These are phyloP conservation scores for Chymomyza procnemis DNA, from an alignment of 2,888 invertebrate genomes.

Conservation along the genomic window DNA sequence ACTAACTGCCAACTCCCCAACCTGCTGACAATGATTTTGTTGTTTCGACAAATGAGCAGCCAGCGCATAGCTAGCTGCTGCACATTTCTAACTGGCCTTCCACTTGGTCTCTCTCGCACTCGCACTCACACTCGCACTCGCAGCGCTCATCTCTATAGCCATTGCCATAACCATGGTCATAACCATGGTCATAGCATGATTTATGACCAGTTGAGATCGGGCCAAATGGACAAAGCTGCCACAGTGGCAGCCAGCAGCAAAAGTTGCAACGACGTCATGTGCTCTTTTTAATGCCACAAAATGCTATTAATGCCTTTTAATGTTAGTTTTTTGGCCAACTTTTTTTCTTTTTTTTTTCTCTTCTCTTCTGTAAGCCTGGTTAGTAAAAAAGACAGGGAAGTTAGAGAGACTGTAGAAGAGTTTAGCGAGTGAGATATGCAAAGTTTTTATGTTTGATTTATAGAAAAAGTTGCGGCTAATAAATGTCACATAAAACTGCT, in stretches of 20 bases:
- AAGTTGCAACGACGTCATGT: not conserved
- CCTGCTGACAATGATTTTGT: conserved; percentile 13
- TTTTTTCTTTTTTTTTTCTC: conserved; percentile 9
- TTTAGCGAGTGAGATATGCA: conserved; percentile 8
- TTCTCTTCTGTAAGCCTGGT: not conserved
- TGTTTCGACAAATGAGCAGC: conserved; percentile 16
- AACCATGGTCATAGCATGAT: not conserved
- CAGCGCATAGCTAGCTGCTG: not conserved
- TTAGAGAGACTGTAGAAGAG: not conserved
- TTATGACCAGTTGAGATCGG: not conserved
- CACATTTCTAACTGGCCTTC: not conserved
- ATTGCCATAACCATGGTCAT: not conserved
- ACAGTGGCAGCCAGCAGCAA: not conserved
- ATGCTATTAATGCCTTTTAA: conserved; percentile 40
- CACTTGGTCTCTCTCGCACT: too few species aligned
- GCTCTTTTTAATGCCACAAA: conserved; percentile 44
- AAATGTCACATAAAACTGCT: conserved; percentile 58
- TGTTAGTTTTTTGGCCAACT: conserved; percentile 13
- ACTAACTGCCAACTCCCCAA: not conserved
- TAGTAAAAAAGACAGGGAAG: not conserved
- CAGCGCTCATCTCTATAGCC: too few species aligned
- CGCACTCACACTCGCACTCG: too few species aligned
- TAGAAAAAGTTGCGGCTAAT: conserved; percentile 68
- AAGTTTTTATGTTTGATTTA: conserved; percentile 52
- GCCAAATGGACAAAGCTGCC: not conserved